Percentiles rank a stretch among this genome's conserved stretches.
Evolutionary conservation across 2,113 vertebrate species (phyloP).

Genomic region (Saguinus imperator): DNA sequence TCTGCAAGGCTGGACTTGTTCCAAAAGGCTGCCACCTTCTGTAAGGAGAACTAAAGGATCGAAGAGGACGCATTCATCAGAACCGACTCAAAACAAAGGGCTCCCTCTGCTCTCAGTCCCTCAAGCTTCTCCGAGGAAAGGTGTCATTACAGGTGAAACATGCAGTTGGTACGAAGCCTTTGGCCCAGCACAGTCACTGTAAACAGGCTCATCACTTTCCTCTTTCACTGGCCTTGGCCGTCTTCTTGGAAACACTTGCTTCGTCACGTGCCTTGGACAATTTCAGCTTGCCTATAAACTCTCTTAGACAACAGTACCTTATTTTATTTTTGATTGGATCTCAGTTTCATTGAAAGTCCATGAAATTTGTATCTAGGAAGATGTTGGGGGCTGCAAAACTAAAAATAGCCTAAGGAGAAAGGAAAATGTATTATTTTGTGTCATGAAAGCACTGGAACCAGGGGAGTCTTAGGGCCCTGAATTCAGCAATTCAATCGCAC

Average conservation of each 20-base stretch:
- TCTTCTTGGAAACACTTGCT: neutral
- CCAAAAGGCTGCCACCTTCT: constrained; percentile 24
- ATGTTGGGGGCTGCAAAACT: neutral
- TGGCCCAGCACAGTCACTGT: neutral
- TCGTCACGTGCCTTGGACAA: neutral
- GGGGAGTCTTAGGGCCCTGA: neutral
- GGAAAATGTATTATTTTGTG: neutral
- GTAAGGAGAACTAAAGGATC: neutral
- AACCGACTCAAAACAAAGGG: neutral
- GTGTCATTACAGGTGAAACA: constrained; percentile 19
- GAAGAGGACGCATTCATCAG: neutral
- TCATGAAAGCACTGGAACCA: neutral
- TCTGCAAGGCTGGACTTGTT: neutral
- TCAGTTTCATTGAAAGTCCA: constrained; percentile 10
- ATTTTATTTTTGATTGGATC: neutral
- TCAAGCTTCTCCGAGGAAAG: constrained; percentile 16
- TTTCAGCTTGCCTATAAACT: neutral
- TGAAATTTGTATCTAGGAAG: neutral
- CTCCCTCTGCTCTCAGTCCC: neutral
- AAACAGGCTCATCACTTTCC: neutral
- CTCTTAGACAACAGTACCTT: neutral
- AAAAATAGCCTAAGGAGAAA: neutral
- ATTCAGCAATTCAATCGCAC: neutral
- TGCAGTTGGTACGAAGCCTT: neutral
- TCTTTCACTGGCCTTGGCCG: neutral